Evolutionary conservation across 1,140 invertebrate species (phyloP).

Genomic region (Drosophila oshimai): DNA sequence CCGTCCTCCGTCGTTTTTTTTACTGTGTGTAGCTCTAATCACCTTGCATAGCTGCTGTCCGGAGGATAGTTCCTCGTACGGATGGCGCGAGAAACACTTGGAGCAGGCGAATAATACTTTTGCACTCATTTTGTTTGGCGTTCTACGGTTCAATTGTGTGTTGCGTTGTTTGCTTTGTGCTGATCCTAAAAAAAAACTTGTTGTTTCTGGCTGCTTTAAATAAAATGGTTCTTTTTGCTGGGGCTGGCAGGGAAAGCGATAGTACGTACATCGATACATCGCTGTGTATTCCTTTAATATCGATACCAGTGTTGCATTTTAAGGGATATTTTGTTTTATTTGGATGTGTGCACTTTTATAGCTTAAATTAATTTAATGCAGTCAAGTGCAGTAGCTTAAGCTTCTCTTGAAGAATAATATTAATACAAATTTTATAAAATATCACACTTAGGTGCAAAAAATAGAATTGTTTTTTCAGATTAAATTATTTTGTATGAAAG

Average conservation of each 20-base stretch:
- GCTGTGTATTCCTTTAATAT: too few species aligned
- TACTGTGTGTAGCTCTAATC: slow-evolving; percentile 59
- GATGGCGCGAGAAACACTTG: slow-evolving; percentile 96
- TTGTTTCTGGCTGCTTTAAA: slow-evolving; percentile 50
- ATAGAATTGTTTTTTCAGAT: too few species aligned
- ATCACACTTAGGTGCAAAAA: too few species aligned
- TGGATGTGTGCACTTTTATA: too few species aligned
- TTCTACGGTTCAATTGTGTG: slow-evolving; percentile 11
- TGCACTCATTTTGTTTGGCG: slow-evolving; percentile 65
- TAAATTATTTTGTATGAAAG: too few species aligned
- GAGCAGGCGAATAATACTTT: slow-evolving; percentile 95
- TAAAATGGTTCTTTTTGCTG: slow-evolving; percentile 46
- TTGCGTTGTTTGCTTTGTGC: slow-evolving; percentile 39
- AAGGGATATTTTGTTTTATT: too few species aligned
- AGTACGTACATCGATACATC: background rate
- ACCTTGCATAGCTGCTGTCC: slow-evolving; percentile 98
- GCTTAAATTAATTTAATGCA: too few species aligned
- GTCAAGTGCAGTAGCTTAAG: too few species aligned
- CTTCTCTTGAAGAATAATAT: too few species aligned
- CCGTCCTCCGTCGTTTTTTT: slow-evolving; percentile 9
- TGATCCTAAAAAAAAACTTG: slow-evolving; percentile 24
- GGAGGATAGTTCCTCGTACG: slow-evolving; percentile 96
- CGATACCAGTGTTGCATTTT: background rate
- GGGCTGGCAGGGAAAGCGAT: background rate
- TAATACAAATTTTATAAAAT: too few species aligned